Base-by-base conservation (phyloP, 2,113 vertebrate genomes). In the Vidua macroura region DNA sequence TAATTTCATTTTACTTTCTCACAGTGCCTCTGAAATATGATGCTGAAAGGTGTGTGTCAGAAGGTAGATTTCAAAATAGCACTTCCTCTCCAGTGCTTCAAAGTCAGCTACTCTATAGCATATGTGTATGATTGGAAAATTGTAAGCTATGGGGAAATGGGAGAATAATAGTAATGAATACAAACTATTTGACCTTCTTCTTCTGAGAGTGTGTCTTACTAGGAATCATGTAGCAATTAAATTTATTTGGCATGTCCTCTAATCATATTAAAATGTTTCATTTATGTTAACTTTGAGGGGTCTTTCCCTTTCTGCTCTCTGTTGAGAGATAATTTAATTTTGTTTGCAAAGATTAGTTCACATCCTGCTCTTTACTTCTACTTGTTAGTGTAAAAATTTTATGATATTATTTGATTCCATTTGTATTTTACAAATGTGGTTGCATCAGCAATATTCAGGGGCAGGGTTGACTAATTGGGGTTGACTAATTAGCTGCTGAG, bases 51-150 rank as follows among this genome's bases (percentile, higher is more conserved):
- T 96, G 75, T 96, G 97, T 96, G 52, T 97, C 83, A 86, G 85
- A 97, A 97, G 97, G 56, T 72, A 52, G 62, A 95, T 95, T 89
- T 94, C 89, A 95, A 98, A 97, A 95, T 97, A 92, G 92, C 82
- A 84, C 68, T 81, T 77, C 43, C 53, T 97, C 67, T 93, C 28
- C 64, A 87, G 75, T 92, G 85, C 78, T 93, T 92, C 95, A 95
- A 95, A 86, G 92, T 96, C 93, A 95, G 28, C 92, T 92, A 69
- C 92, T 90, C 96, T 95, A 22, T 62, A 88, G 75, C 60, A 68
- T 69, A 44, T 77, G 35, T 39, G 22, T 95, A 39, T 89, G 83
- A 96, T 30, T 95, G 78, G 86, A 94, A 97, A 96, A 96, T 95
- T 96, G 88, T 87, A 97, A 95, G 51, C 94, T 90, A 15, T 72